phyloP scores from a whole-genome alignment of 37 sponge, comb jelly and placozoan genomes.

The Agelas oroides region DNA sequence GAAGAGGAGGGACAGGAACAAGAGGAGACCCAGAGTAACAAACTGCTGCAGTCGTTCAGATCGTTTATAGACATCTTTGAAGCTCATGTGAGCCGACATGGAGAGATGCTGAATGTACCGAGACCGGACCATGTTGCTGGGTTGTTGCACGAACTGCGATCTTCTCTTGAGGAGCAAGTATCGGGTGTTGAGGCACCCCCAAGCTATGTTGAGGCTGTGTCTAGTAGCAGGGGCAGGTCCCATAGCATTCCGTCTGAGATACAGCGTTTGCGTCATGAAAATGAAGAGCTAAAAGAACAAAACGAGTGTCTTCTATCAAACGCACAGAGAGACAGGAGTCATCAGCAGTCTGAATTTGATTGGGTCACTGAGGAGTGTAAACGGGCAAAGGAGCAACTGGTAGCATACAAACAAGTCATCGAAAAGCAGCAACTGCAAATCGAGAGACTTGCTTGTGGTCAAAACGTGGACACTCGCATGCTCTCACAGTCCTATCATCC shows the following conservation, averaged over 20 bases:
- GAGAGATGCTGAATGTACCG: slow-evolving; percentile 5
- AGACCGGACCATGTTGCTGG: slow-evolving; percentile 19
- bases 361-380: slow-evolving; percentile 41
- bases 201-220: slow-evolving; percentile 13
- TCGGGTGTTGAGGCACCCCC: slow-evolving; percentile 1
- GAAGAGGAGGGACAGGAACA: not conserved
- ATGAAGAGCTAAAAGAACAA: slow-evolving; percentile 20
- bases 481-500: too few species aligned
- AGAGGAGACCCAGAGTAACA: not conserved
- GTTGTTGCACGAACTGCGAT: slow-evolving; percentile 36
- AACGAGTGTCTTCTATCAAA: slow-evolving; percentile 11
- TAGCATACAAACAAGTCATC: slow-evolving; percentile 52
- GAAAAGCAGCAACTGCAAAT: slow-evolving; percentile 54
- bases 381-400: slow-evolving; percentile 38
- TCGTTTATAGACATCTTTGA: slow-evolving; percentile 38
- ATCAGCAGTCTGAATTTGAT: slow-evolving; percentile 12
- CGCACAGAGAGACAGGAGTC: slow-evolving; percentile 6
- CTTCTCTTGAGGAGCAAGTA: slow-evolving; percentile 11
- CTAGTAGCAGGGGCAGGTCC: not conserved
- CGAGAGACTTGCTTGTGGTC: slow-evolving; percentile 10
- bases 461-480: too few species aligned
- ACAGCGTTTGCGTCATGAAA: slow-evolving; percentile 28
- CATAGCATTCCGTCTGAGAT: slow-evolving; percentile 28
- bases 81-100: slow-evolving; percentile 10
- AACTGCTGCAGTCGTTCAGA: slow-evolving; percentile 10